Evolutionary conservation across 2,113 vertebrate species (phyloP).

Genomic region (Alligator sinensis): DNA sequence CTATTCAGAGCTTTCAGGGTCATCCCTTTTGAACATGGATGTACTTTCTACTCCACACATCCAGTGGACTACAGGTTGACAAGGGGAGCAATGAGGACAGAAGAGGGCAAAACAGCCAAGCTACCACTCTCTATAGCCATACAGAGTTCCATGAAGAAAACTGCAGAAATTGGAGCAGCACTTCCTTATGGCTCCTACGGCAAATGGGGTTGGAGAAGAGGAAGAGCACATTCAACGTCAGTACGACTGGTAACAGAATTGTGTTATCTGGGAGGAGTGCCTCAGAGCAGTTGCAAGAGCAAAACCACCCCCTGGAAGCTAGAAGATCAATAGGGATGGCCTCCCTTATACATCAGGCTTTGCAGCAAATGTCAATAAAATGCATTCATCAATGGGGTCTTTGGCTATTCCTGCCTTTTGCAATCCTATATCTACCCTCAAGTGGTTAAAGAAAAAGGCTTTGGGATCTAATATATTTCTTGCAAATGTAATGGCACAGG

Average conservation of each 20-base stretch:
- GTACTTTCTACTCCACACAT: not conserved
- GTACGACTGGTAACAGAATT: rapidly evolving
- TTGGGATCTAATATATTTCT: not conserved
- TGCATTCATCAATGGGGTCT: rapidly evolving
- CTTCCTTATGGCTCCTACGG: not conserved
- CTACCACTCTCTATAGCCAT: not conserved
- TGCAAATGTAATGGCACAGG: not conserved
- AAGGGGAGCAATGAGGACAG: not conserved
- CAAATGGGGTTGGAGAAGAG: not conserved
- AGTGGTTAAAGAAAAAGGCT: slow-evolving; percentile 5
- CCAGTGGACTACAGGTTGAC: not conserved
- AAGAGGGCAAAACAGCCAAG: not conserved
- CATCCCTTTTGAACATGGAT: not conserved
- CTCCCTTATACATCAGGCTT: not conserved
- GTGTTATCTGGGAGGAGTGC: not conserved
- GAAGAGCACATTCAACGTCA: not conserved
- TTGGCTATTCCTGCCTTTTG: not conserved
- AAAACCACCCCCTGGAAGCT: not conserved
- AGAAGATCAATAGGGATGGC: not conserved
- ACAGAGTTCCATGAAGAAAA: not conserved
- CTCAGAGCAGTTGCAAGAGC: not conserved
- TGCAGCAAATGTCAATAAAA: rapidly evolving
- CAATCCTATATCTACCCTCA: not conserved
- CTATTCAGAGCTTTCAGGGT: not conserved
- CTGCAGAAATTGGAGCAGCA: not conserved